A percentile compares a stretch with the other conserved stretches of the same genome.
phyloP scores from a whole-genome alignment of 2,888 invertebrate species.

The Norana najaformis region DNA sequence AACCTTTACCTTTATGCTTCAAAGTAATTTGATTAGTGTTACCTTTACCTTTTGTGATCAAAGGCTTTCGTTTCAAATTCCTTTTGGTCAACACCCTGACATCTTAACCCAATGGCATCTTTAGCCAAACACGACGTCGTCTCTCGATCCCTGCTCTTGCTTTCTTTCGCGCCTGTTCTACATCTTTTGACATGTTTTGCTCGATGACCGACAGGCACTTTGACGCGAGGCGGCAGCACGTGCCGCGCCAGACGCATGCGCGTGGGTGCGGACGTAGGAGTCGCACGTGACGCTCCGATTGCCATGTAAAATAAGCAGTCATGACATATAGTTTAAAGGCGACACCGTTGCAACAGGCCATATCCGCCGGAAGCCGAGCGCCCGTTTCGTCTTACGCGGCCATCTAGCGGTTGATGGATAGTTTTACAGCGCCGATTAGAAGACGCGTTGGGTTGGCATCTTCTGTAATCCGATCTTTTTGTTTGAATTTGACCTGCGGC shows the following conservation, averaged over 20 bases:
- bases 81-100: neutral
- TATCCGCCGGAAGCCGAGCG: neutral
- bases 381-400: slow-evolving; percentile 14
- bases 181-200: neutral
- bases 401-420: neutral
- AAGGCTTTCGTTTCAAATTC: neutral
- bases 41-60: too few species aligned
- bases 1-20: too few species aligned
- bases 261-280: neutral
- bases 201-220: neutral
- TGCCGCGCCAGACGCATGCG: neutral
- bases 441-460: neutral
- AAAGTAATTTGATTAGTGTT: too few species aligned
- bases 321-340: neutral
- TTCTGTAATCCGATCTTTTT: neutral
- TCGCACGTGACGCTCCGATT: neutral
- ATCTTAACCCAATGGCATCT: neutral
- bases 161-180: neutral
- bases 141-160: too few species aligned
- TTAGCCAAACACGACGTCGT: neutral
- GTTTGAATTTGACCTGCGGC: neutral
- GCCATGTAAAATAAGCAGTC: neutral
- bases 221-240: neutral
- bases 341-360: neutral
- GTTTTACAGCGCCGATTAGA: slow-evolving; percentile 9